Evolutionary conservation across 2,888 invertebrate species (phyloP).

Genomic region (Margaritifera margaritifera): DNA sequence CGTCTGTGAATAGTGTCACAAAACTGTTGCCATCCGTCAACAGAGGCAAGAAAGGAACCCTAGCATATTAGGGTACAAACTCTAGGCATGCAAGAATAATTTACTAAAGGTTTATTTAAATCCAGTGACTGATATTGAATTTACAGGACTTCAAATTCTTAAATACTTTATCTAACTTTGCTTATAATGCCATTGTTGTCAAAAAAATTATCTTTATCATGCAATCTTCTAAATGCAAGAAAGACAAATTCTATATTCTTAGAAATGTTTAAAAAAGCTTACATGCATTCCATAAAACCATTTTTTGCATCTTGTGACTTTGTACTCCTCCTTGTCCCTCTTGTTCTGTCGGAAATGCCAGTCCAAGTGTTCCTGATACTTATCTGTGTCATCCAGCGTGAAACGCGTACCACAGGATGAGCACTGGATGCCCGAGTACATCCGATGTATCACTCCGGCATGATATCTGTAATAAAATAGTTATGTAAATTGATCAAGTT

Average conservation of each 20-base stretch:
- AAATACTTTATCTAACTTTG: too few species aligned
- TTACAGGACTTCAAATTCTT: too few species aligned
- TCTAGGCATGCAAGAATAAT: too few species aligned
- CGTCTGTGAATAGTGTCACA: background rate
- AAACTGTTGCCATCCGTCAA: background rate
- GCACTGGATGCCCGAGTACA: conserved; percentile 94
- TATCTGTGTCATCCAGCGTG: conserved; percentile 85
- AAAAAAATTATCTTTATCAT: background rate
- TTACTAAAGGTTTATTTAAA: too few species aligned
- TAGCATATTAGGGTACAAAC: too few species aligned
- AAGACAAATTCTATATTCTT: background rate
- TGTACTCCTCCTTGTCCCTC: conserved; percentile 84
- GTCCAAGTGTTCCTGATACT: conserved; percentile 93
- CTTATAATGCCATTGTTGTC: too few species aligned
- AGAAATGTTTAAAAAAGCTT: conserved; percentile 30
- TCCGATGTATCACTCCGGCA: conserved; percentile 78
- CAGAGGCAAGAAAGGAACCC: too few species aligned
- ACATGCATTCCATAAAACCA: conserved; percentile 86
- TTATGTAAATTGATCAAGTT: background rate
- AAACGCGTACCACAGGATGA: conserved; percentile 96
- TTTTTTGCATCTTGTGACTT: conserved; percentile 86
- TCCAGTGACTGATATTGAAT: too few species aligned
- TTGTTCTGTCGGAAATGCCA: conserved; percentile 97
- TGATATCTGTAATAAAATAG: conserved; percentile 79
- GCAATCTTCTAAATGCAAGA: background rate